Base-by-base conservation (phyloP, 2,888 invertebrate species). In the Machimus rusticus region DNA sequence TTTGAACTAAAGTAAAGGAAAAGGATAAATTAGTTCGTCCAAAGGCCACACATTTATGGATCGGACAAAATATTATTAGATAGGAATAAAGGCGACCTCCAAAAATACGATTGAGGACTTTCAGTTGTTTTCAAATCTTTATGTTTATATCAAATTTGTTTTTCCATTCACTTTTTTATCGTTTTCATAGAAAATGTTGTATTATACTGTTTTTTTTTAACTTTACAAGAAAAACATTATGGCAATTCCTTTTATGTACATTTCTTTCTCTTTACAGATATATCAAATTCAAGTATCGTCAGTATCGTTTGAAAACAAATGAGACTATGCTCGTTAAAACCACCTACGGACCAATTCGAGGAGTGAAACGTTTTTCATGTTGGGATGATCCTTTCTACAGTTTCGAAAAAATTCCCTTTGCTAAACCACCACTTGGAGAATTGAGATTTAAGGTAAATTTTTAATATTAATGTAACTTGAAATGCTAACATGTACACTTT, bases 391-490 rank as follows among this genome's bases (percentile, higher is more conserved):
- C 89, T 8, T 92, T 92, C 86, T 91, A 89, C 43, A 92, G 92
- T 86, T 92, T 92, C 87, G 92, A 93, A 89, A 91, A 90, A 79
- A 91, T 92, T 19, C 92, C 92, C 0, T 93, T 91, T 87, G 92
- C 92, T 31, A 91, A 92, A 89, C 92, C 92, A 2, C 92, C 92
- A 1, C 6, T 92, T 74, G 91, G 90, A 0, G 90, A 91, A 14
- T 88, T 93, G 46, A 90, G 93, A 87, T 89, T 89, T 86, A 87
- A 87, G 85, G 89, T 86, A 78, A 57, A 28, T 51, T 51, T 82
- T 19, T 8, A 14, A 55, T 34, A 51, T n/a, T n/a, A n/a, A n/a
- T 0, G n/a, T 8, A 43, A 78, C 3, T 19, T 16, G 16, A 3
- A 34, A 37, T 78, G 43, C 14, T 14, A 14, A 46, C 16, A 16